A percentile compares a stretch with the other conserved stretches of the same genome.
phyloP scores from a whole-genome alignment of 2,888 invertebrate genomes.

The Hydrotaea cyrtoneurina region DNA sequence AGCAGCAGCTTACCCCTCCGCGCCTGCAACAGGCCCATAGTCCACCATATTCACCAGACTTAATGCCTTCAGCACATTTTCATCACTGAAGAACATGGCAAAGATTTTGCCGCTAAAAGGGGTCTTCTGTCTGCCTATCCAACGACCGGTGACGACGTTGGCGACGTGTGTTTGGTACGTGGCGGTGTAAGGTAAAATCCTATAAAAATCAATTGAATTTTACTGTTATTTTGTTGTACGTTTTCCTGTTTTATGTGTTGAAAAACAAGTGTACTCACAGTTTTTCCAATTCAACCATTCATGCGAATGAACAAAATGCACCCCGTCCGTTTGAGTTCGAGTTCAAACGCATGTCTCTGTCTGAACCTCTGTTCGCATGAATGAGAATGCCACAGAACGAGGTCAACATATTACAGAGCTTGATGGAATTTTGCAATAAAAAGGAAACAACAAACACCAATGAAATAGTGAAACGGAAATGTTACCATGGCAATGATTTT shows the following conservation, averaged over 20 bases:
- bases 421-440: neutral
- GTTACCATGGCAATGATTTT: too few species aligned
- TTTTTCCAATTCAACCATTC: slow-evolving; percentile 7
- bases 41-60: neutral
- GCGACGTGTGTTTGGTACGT: slow-evolving; percentile 15
- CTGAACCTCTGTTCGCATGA: slow-evolving; percentile 16
- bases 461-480: too few species aligned
- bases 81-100: neutral
- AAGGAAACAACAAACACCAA: too few species aligned
- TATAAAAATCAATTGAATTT: slow-evolving; percentile 60
- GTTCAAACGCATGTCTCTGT: slow-evolving; percentile 41
- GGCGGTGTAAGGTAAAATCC: slow-evolving; percentile 39
- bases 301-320: slow-evolving; percentile 13
- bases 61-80: slow-evolving; percentile 53
- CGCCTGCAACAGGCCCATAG: neutral
- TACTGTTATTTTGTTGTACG: slow-evolving; percentile 25
- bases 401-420: neutral
- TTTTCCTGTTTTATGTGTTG: slow-evolving; percentile 40
- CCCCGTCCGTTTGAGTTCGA: slow-evolving; percentile 46
- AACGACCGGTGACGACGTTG: too few species aligned
- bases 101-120: neutral
- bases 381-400: slow-evolving; percentile 8
- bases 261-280: slow-evolving; percentile 24
- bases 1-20: neutral
- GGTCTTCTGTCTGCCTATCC: too few species aligned